Evolutionary conservation across 2,797 vertebrate species (phyloP).

Genomic region (Bryconaethiops microstoma): DNA sequence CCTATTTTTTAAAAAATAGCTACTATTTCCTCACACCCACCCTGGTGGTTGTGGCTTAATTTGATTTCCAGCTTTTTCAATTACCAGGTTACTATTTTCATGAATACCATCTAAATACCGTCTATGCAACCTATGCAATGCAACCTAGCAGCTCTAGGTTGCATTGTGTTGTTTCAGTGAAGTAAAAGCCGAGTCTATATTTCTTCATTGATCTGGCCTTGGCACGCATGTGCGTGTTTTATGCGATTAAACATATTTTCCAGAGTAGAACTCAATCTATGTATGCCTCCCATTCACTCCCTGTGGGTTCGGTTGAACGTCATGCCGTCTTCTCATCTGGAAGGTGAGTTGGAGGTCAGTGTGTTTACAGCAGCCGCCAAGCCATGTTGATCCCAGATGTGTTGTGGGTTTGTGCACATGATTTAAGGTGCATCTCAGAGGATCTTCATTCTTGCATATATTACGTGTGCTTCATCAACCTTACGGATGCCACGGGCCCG

Average conservation of each 20-base stretch:
- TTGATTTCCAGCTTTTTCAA: background rate
- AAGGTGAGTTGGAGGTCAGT: conserved; percentile 19
- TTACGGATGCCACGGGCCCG: conserved; percentile 3
- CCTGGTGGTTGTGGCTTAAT: background rate
- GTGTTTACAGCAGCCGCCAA: background rate
- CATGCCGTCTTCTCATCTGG: conserved; percentile 11
- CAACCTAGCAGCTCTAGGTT: background rate
- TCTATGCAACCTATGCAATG: no score
- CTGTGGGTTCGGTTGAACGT: background rate
- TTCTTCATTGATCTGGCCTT: background rate
- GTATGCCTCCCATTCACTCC: background rate
- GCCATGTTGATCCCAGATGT: conserved; percentile 24
- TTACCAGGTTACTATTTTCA: background rate
- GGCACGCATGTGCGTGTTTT: background rate
- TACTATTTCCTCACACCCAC: no score
- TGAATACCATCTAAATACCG: background rate
- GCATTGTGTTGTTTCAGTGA: background rate
- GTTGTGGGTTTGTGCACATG: background rate
- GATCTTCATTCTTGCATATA: background rate
- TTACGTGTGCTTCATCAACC: conserved; percentile 3
- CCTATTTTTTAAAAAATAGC: background rate
- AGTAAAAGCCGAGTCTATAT: background rate
- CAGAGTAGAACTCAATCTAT: background rate
- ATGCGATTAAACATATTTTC: conserved; percentile 11
- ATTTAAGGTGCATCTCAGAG: background rate